These are phyloP conservation scores for Lipotes vexillifer DNA, from an alignment of 2,113 vertebrate genomes.

Conservation along the genomic window DNA sequence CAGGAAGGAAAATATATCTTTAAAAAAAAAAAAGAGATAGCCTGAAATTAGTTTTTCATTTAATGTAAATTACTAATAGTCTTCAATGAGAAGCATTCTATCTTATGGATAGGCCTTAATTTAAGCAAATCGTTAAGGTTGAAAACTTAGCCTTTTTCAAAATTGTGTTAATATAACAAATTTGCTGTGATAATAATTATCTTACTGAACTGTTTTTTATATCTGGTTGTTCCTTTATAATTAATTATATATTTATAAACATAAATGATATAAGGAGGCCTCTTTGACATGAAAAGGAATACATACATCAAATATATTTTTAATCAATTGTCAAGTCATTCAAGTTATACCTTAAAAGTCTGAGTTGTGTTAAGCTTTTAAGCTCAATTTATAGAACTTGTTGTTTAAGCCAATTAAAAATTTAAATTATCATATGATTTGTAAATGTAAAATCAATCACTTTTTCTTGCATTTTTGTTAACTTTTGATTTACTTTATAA, in stretches of 20 bases:
- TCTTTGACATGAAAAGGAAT: neutral
- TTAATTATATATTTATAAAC: neutral
- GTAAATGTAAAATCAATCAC: neutral
- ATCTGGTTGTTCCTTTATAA: neutral
- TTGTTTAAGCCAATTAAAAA: neutral
- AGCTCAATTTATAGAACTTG: neutral
- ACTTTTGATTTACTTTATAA: neutral
- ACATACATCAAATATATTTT: neutral
- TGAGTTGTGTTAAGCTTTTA: neutral
- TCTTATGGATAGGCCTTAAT: neutral
- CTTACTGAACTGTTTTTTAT: neutral
- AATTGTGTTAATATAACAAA: neutral
- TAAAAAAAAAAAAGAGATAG: neutral
- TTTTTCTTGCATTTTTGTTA: neutral
- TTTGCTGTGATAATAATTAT: neutral
- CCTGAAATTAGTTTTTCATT: neutral
- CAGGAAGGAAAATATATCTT: neutral
- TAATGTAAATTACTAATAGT: neutral
- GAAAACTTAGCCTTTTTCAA: neutral
- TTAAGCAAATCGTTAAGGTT: neutral
- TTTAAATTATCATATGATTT: neutral
- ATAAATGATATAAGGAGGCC: neutral
- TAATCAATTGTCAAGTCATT: neutral
- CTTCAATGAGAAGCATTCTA: neutral
- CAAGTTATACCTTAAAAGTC: neutral